phyloP scores from a whole-genome alignment of 2,888 invertebrate genomes.

The Drosophila atripex region DNA sequence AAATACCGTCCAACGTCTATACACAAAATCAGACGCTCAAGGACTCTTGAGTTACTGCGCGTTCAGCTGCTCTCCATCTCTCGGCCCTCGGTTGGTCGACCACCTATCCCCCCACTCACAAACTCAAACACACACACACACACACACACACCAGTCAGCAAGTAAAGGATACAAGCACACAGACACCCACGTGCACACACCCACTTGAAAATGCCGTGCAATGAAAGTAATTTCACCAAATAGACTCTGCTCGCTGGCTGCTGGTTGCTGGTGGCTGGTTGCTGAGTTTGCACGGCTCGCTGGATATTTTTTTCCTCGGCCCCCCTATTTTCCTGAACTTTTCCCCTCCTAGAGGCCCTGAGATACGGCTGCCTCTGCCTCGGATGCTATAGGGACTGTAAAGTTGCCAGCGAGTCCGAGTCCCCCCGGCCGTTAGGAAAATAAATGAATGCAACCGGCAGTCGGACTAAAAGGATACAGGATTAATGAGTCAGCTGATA shows the following conservation, averaged over 20 bases:
- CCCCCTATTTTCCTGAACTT: slow-evolving; percentile 1
- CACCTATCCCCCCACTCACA: slow-evolving; percentile 7
- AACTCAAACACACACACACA: slow-evolving; percentile 22
- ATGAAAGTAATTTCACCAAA: slow-evolving; percentile 79
- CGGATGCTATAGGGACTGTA: not conserved
- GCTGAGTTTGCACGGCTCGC: slow-evolving; percentile 54
- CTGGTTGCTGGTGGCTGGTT: slow-evolving; percentile 31
- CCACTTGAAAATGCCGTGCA: slow-evolving; percentile 67
- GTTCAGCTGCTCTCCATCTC: slow-evolving; percentile 20
- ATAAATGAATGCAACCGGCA: slow-evolving; percentile 25
- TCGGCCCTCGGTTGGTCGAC: slow-evolving; percentile 14
- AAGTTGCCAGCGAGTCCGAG: slow-evolving; percentile 5
- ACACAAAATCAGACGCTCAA: slow-evolving; percentile 81
- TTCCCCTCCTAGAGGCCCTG: not conserved
- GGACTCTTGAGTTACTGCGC: slow-evolving; percentile 72
- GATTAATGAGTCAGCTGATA: slow-evolving; percentile 34
- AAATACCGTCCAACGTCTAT: slow-evolving; percentile 76
- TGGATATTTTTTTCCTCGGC: slow-evolving; percentile 27
- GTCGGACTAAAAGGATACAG: slow-evolving; percentile 29
- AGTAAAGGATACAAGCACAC: slow-evolving; percentile 2
- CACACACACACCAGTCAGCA: not conserved
- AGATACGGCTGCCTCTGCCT: slow-evolving; percentile 2
- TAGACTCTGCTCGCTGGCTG: slow-evolving; percentile 56
- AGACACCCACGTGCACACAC: slow-evolving; percentile 31
- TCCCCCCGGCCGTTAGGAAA: slow-evolving; percentile 25